These are phyloP conservation scores for Conus ventricosus DNA, from an alignment of 1,140 invertebrate genomes.

Conservation along the genomic window DNA sequence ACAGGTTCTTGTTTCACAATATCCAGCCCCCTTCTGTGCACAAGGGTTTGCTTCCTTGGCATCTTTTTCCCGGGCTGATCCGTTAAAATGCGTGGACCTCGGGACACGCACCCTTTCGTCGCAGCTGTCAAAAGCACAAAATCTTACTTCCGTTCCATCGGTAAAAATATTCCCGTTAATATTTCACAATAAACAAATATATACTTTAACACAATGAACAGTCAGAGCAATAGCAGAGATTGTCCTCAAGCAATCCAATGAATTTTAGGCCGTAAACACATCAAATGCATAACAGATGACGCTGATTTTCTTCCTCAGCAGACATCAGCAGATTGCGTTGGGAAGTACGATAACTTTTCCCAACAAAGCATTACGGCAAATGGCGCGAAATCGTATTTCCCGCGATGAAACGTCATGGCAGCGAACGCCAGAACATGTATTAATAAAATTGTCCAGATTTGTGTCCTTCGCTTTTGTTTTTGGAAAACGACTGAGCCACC, in stretches of 20 bases:
- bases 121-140: neutral
- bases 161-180: neutral
- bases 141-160: conserved; percentile 25
- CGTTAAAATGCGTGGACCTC: neutral
- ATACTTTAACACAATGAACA: neutral
- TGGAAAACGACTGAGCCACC: no score
- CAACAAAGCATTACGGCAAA: conserved; percentile 55
- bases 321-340: neutral
- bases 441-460: neutral
- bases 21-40: conserved; percentile 55
- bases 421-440: conserved; percentile 37
- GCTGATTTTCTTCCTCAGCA: neutral
- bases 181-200: neutral
- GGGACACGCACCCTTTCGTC: neutral
- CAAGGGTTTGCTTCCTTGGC: conserved; percentile 61
- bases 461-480: no score
- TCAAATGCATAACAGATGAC: neutral
- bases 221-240: neutral
- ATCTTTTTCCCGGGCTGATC: conserved; percentile 42
- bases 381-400: conserved; percentile 73
- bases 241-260: no score
- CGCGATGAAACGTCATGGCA: conserved; percentile 64
- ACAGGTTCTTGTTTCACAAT: conserved; percentile 61
- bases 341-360: conserved; percentile 24
- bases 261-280: neutral